Evolutionary conservation across 2,888 invertebrate species (phyloP), one percentile per base, ranked within the genome.

Genomic region (Chrysolina americana): DNA sequence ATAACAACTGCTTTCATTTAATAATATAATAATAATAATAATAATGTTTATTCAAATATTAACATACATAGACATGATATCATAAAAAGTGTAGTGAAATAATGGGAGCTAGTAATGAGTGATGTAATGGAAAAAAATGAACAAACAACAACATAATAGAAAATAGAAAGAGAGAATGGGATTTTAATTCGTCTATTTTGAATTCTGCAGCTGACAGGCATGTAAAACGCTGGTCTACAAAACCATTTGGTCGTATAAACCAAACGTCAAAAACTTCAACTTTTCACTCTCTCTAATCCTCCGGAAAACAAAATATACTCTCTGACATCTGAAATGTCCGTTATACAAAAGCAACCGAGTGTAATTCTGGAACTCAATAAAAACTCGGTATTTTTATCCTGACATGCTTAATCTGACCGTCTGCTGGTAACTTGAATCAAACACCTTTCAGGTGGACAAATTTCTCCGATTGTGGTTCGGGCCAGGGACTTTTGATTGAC

Each of bases 261-360:
- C 36, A 9, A 59, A 23, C 28, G 28, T 28, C 28, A 23, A 59
- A 59, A 63, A 50, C 53, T 15, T 15, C 41, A 65, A 6, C 70
- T 65, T 17, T 65, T 65, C 65, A 41, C 41, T 17, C 6, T 69
- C n/a, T 62, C 62, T 70, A 73, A 70, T 66, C 68, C 64, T 17
- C 66, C 50, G 41, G 69, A 73, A 78, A 74, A 78, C 76, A 79
- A 36, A 36, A 79, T 78, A 79, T 77, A 71, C 19, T 65, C 48
- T 71, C 70, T 76, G 79, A 79, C 80, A 78, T 77, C 65, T 73
- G 72, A 78, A 79, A 79, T 68, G 75, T 76, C 76, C 78, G 81
- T 81, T 78, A 78, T 81, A 80, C 79, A 79, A 79, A 80, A 78
- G 78, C 80, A 78, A 71, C 73, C 71, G 71, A 76, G 79, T 81